phyloP scores from a whole-genome alignment of 2,797 vertebrate genomes.

The Otus scops region DNA sequence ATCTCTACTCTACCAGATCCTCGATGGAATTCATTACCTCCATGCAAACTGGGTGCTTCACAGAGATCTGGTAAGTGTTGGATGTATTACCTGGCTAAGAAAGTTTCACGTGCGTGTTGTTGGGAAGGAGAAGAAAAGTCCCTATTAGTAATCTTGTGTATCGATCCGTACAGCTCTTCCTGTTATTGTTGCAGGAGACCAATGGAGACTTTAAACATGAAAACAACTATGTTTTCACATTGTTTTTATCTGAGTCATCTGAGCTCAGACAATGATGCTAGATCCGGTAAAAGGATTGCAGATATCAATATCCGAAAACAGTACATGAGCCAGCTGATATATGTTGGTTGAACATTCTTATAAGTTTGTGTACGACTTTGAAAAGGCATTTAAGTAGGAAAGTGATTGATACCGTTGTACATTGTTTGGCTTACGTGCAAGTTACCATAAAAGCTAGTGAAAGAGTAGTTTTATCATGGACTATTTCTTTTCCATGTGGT shows the following conservation, averaged over 20 bases:
- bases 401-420: constrained; percentile 26
- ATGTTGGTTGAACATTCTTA: not conserved
- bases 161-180: constrained; percentile 47
- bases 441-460: constrained; percentile 14
- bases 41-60: constrained; percentile 87
- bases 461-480: not conserved
- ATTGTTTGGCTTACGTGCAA: not conserved
- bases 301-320: constrained; percentile 15
- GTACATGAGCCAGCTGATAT: not conserved
- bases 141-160: not conserved
- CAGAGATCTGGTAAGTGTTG: constrained; percentile 80
- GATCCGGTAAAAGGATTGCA: constrained; percentile 32
- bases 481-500: constrained; percentile 42
- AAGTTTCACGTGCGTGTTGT: not conserved
- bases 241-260: constrained; percentile 53
- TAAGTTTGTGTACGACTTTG: not conserved
- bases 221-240: constrained; percentile 37
- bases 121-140: not conserved
- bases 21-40: constrained; percentile 86
- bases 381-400: constrained; percentile 13
- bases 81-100: not conserved
- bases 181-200: constrained; percentile 58
- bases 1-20: constrained; percentile 85
- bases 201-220: constrained; percentile 22
- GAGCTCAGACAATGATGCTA: constrained; percentile 52